Evolutionary conservation across 2,113 vertebrate species (phyloP).

Genomic region (Ceuthmochares aereus): DNA sequence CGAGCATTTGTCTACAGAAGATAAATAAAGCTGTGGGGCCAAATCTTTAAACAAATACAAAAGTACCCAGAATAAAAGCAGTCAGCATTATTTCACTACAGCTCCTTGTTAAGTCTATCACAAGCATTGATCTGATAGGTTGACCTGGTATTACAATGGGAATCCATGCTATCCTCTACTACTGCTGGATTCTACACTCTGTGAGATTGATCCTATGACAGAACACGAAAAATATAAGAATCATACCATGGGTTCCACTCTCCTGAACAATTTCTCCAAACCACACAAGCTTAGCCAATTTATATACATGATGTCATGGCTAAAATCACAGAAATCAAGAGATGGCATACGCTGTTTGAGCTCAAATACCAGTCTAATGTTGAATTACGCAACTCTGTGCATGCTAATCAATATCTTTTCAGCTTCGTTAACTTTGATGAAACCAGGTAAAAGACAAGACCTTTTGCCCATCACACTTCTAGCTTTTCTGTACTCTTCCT

Average conservation of each 20-base stretch:
- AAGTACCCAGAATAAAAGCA: neutral
- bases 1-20: neutral
- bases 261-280: neutral
- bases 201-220: neutral
- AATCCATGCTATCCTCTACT: neutral
- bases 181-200: neutral
- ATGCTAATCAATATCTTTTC: neutral
- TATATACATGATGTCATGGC: neutral
- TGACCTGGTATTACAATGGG: neutral
- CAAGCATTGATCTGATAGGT: neutral
- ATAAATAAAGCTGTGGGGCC: neutral
- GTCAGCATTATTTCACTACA: neutral
- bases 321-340: neutral
- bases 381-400: neutral
- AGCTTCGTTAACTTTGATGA: neutral
- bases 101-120: neutral
- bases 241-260: neutral
- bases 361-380: neutral
- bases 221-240: neutral
- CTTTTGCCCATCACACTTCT: neutral
- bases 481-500: neutral
- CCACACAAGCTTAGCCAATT: neutral
- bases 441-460: neutral
- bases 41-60: neutral
- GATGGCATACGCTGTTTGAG: neutral